Evolutionary conservation across 2,797 vertebrate genomes (phyloP).

Genomic region (Leptodactylus fallax): DNA sequence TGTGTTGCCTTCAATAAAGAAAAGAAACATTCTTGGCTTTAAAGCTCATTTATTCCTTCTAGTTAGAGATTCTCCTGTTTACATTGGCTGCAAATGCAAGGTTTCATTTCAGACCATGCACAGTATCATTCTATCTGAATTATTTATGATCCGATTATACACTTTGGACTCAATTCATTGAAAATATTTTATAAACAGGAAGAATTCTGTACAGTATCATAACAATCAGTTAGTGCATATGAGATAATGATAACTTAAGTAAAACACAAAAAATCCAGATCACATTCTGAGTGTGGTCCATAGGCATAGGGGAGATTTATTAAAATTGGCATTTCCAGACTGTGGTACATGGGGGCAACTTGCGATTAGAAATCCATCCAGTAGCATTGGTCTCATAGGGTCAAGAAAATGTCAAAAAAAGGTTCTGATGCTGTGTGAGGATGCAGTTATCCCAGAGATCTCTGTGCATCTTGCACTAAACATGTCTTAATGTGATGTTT

Average conservation of each 20-base stretch:
- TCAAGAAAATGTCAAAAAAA: too few species aligned
- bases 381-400: too few species aligned
- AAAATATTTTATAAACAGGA: not conserved
- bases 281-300: too few species aligned
- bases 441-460: not conserved
- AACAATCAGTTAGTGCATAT: too few species aligned
- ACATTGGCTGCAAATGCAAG: not conserved
- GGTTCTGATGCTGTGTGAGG: too few species aligned
- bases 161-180: not conserved
- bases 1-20: not conserved
- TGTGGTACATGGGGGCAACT: too few species aligned
- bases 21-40: not conserved
- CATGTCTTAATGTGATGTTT: not conserved
- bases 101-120: not conserved
- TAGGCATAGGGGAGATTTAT: too few species aligned
- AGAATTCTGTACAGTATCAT: not conserved
- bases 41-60: not conserved
- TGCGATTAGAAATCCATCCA: too few species aligned
- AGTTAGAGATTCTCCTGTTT: not conserved
- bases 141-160: not conserved
- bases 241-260: too few species aligned
- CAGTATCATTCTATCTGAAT: not conserved
- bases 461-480: not conserved
- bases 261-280: too few species aligned
- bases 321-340: too few species aligned